Evolutionary conservation across 2,113 vertebrate genomes (phyloP), one percentile per base, ranked within the genome.

Genomic region (Catharus minimus): DNA sequence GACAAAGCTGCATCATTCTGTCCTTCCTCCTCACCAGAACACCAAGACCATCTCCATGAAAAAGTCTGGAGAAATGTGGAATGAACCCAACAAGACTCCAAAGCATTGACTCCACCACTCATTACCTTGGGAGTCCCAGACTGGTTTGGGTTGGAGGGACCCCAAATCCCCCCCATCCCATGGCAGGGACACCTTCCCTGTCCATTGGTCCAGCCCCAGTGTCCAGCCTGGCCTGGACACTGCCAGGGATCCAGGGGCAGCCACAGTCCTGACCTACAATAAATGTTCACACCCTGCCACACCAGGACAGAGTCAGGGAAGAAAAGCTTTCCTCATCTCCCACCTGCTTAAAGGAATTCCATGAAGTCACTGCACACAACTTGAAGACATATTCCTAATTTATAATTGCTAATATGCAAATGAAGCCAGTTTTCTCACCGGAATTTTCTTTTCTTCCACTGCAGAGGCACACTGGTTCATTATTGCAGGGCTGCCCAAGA

Each of bases 361-460:
- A 3, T 2, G 41, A 33, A 94, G 73, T 50, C 77, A 56, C 24
- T 16, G 50, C 44, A 71, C 39, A 38, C 36, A n/a, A 6, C 26
- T 17, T 56, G 24, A 20, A 60, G 57, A 39, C 41, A 33, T 0
- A 8, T 9, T 69, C 39, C 38, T 30, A 5, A 56, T 74, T 82
- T 39, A 3, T 7, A 65, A 68, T 8, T 43, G 33, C 23, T 73
- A 43, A 39, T 14, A 65, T 2, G 24, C 33, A 92, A 56, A 71
- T 20, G 16, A 74, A 86, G 21, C 0, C 26, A 76, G 15, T n/a
- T 93, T 96, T 77, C 97, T 97, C 95, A 97, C 97, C 94, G 96
- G 93, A 65, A 97, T 92, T 96, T 97, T 97, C 94, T 97, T 97
- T 93, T 98, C 96, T 75, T 97, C 97, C 94, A 87, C 93, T 90